phyloP scores from a whole-genome alignment of 2,797 vertebrate genomes.

The Columba guinea region DNA sequence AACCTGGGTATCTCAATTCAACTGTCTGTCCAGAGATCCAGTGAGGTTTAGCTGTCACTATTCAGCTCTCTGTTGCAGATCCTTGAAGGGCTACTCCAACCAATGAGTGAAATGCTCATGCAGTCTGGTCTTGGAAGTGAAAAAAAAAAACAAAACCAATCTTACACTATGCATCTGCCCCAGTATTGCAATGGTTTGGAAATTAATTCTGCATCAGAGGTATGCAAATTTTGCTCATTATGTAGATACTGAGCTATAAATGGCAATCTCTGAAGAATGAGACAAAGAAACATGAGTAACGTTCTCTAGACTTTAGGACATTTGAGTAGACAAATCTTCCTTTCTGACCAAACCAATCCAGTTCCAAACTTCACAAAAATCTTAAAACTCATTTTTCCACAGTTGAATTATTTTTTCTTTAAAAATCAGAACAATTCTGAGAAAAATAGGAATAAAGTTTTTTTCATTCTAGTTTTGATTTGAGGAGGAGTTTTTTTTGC shows the following conservation, averaged over 20 bases:
- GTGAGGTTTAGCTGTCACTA: background rate
- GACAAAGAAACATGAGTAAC: background rate
- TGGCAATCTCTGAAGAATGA: background rate
- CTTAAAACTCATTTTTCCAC: background rate
- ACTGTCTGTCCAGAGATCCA: background rate
- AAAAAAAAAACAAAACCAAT: background rate
- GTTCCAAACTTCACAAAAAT: background rate
- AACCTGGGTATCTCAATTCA: background rate
- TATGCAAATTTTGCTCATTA: background rate
- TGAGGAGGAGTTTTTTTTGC: background rate
- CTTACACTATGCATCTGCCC: background rate
- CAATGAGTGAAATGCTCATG: background rate
- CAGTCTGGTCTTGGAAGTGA: background rate
- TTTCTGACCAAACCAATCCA: background rate
- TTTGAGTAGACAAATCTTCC: background rate
- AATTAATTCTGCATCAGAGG: background rate
- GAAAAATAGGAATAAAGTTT: background rate
- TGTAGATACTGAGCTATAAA: background rate
- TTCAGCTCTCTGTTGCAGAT: background rate
- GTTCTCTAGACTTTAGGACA: background rate
- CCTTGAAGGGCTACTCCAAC: background rate
- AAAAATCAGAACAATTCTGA: background rate
- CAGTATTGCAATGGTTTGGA: background rate
- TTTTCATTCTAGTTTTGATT: background rate
- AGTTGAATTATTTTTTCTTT: background rate